Evolutionary conservation across 2,113 vertebrate species (phyloP), one percentile per base, ranked within the genome.

Genomic region (Pseudonaja textilis): DNA sequence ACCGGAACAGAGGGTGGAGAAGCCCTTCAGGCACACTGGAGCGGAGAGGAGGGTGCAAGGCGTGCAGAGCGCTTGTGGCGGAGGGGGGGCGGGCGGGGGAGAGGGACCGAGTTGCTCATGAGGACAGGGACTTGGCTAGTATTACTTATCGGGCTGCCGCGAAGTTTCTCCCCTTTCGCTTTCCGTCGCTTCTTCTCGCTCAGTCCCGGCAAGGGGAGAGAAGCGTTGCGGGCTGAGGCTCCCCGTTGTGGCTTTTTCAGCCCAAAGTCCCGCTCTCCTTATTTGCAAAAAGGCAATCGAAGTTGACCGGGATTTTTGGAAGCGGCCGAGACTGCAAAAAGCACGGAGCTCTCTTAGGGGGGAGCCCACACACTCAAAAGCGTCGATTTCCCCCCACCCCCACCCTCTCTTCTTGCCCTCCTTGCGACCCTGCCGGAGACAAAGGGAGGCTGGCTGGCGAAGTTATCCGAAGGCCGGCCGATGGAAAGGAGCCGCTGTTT

Each of bases 1-100:
- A 54, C 69, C 69, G 56, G 90, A 69, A 88, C 89, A 55, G 42
- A 59, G 16, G 85, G 81, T 16, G 59, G 34, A 57, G 85, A 87
- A 93, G 14, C 25, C 26, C 94, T 92, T 94, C 87, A 91, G 93
- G 94, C 95, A 34, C 90, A 0, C 1, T 42, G 92, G 89, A 34
- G 47, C 64, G 25, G 20, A 5, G 6, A n/a, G 88, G 88, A 25
- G n/a, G 34, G 34, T 26, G 34, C 1, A 9, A 23, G 0, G 74
- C 74, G 74, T 81, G 74, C 74, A 20, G 34, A 45, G 42, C 8
- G 23, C 52, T 23, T 29, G 23, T 16, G 54, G 14, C 47, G 47
- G 47, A 47, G 12, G 52, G 11, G 54, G 1, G 52, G 1, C 1
- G 55, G 56, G 5, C 0, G 22, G 57, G 57, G 2, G 57, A 3